Percentiles rank a stretch among this genome's conserved stretches.
phyloP scores from a whole-genome alignment of 37 sponge, comb jelly and placozoan genomes.

The Hexactinellida sp. region DNA sequence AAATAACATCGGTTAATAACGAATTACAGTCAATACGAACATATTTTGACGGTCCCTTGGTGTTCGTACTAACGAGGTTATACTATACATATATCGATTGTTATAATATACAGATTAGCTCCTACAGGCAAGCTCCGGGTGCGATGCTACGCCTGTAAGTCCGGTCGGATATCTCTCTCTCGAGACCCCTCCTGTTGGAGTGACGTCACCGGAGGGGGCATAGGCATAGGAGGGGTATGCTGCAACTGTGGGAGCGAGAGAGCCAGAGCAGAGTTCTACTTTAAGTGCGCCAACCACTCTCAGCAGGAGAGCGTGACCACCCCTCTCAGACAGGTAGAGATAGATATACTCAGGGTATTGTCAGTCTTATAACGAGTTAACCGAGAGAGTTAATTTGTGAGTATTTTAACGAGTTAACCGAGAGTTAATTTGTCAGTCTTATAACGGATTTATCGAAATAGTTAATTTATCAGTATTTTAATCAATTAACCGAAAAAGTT shows the following conservation, averaged over 20 bases:
- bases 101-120: not conserved
- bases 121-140: conserved; percentile 33
- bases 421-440: no score
- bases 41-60: no score
- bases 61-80: not conserved
- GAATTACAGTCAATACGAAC: no score
- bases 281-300: not conserved
- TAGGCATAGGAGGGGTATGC: not conserved
- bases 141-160: conserved; percentile 28
- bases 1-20: no score
- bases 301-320: not conserved
- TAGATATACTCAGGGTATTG: no score
- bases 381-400: no score
- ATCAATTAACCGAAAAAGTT: no score
- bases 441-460: no score
- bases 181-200: not conserved
- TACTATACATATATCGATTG: not conserved
- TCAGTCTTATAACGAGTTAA: no score
- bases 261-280: not conserved
- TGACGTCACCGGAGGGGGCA: not conserved
- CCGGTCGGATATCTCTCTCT: conserved; percentile 12
- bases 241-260: not conserved
- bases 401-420: no score
- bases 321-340: not conserved
- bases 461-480: no score